A percentile compares a stretch with the other conserved stretches of the same genome.
Conservation (phyloP, 2,113 vertebrate genomes). For the Stictonetta naevosa region DNA sequence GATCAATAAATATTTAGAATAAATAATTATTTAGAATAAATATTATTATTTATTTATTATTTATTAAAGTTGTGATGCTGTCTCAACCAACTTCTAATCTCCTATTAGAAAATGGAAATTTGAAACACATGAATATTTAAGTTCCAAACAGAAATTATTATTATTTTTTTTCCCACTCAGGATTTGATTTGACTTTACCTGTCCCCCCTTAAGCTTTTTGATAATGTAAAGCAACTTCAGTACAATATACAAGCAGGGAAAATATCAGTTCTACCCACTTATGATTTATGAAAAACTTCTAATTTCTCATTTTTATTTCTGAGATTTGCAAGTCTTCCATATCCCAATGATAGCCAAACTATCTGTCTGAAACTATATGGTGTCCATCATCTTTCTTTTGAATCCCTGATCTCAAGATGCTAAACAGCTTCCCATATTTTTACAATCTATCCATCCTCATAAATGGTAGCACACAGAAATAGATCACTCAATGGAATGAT, state of each 20-base stretch:
- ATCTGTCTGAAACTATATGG: no score
- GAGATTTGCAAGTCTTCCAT: not conserved
- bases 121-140: not conserved
- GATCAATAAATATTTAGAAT: no score
- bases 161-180: no score
- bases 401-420: not conserved
- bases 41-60: no score
- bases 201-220: not conserved
- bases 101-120: not conserved
- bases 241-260: not conserved
- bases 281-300: not conserved
- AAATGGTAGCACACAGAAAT: not conserved
- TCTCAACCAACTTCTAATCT: not conserved
- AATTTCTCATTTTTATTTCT: not conserved
- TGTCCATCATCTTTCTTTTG: not conserved
- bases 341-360: not conserved
- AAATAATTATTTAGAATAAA: no score
- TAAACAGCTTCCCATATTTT: not conserved
- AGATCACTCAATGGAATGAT: not conserved
- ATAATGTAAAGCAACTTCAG: not conserved
- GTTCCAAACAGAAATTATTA: not conserved
- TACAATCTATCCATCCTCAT: not conserved
- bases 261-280: not conserved
- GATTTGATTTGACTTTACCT: not conserved
- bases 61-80: not conserved